These are phyloP conservation scores for Agrochola litura DNA, from an alignment of 2,888 invertebrate species.

Conservation along the genomic window DNA sequence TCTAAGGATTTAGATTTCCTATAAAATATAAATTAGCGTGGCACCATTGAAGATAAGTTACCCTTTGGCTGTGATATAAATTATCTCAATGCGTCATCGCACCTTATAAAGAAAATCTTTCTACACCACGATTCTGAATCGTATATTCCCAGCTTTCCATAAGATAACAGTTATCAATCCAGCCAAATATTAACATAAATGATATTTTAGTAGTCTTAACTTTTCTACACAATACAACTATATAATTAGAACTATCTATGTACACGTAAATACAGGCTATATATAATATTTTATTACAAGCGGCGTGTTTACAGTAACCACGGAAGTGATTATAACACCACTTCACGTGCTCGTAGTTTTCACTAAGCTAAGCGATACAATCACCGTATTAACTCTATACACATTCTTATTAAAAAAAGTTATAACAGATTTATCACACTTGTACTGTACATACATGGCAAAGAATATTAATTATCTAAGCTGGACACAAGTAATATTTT, in stretches of 20 bases:
- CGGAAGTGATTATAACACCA: slow-evolving; percentile 88
- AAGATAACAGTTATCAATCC: slow-evolving; percentile 73
- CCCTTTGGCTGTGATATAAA: slow-evolving; percentile 75
- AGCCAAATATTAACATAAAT: slow-evolving; percentile 79
- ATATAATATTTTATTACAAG: slow-evolving; percentile 76
- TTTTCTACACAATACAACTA: slow-evolving; percentile 74
- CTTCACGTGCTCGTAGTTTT: slow-evolving; percentile 74
- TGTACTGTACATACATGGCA: slow-evolving; percentile 87
- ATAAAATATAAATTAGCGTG: slow-evolving; percentile 86
- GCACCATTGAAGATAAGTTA: slow-evolving; percentile 83
- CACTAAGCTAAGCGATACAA: slow-evolving; percentile 73
- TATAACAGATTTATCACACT: slow-evolving; percentile 81
- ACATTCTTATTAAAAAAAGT: slow-evolving; percentile 53
- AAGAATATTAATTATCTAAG: slow-evolving; percentile 74
- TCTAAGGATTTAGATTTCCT: slow-evolving; percentile 83
- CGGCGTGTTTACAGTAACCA: slow-evolving; percentile 74
- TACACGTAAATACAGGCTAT: slow-evolving; percentile 83
- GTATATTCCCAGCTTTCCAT: slow-evolving; percentile 76
- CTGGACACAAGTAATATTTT: slow-evolving; percentile 65
- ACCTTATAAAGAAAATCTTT: slow-evolving; percentile 76
- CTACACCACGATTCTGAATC: slow-evolving; percentile 85
- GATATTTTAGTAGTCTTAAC: slow-evolving; percentile 81
- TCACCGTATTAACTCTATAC: slow-evolving; percentile 71
- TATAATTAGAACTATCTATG: slow-evolving; percentile 71
- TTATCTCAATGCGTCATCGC: slow-evolving; percentile 80